These are phyloP conservation scores for Saccostrea glomerata DNA, from an alignment of 1,140 invertebrate species.

Conservation along the genomic window DNA sequence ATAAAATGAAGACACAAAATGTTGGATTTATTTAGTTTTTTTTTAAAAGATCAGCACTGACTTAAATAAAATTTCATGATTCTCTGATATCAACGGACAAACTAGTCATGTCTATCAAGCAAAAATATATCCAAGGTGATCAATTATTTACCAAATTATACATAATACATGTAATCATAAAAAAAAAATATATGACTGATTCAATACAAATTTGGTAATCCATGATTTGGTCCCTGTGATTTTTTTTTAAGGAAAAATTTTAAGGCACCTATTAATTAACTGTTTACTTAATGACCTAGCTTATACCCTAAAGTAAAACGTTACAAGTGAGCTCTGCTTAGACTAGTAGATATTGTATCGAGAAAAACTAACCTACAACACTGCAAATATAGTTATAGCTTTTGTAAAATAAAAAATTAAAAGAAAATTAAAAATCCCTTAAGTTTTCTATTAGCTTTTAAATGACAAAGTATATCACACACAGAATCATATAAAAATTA, in stretches of 20 bases:
- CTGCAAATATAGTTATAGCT: not conserved
- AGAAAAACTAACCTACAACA: not conserved
- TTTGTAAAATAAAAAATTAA: not conserved
- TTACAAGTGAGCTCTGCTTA: not conserved
- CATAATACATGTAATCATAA: too few relatives aligned
- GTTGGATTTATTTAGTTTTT: not conserved
- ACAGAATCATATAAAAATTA: too few relatives aligned
- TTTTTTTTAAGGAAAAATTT: not conserved
- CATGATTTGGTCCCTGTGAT: constrained; percentile 18
- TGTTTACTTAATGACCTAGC: not conserved
- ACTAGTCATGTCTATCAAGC: too few relatives aligned
- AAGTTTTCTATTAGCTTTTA: too few relatives aligned
- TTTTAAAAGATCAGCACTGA: not conserved
- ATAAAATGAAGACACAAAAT: constrained; percentile 11
- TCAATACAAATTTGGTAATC: not conserved
- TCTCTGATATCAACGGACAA: not conserved
- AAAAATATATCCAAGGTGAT: too few relatives aligned
- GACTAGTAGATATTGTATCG: not conserved
- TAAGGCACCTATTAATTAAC: not conserved
- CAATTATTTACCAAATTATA: too few relatives aligned
- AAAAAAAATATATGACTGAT: not conserved
- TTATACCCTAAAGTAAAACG: not conserved
- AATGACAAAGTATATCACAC: too few relatives aligned
- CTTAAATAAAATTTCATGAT: not conserved
- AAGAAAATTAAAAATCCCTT: not conserved